Evolutionary conservation across 2,113 vertebrate genomes (phyloP).

Genomic region (Garra rufa): DNA sequence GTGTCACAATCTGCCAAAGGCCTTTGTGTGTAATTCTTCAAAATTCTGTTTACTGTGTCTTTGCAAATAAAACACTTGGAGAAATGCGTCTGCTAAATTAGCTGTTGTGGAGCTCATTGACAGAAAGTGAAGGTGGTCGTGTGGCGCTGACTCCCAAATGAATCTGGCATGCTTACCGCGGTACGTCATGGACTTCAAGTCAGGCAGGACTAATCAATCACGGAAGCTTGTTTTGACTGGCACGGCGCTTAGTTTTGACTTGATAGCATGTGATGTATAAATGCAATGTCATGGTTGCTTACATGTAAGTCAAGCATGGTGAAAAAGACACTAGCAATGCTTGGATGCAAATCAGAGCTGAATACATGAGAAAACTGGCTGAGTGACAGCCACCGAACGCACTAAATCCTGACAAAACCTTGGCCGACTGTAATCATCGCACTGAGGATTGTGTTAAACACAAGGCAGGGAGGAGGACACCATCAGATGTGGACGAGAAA

Average conservation of each 20-base stretch:
- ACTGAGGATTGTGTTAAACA: neutral
- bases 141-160: conserved; percentile 2
- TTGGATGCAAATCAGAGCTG: conserved; percentile 2
- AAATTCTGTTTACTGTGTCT: neutral
- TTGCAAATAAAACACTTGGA: neutral
- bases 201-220: conserved; percentile 49
- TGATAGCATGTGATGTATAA: conserved; percentile 39
- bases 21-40: conserved; percentile 27
- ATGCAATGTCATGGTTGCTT: conserved; percentile 45
- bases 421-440: neutral
- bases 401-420: neutral
- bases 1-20: neutral
- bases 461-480: neutral
- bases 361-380: conserved; percentile 25
- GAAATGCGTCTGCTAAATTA: conserved; percentile 20
- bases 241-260: conserved; percentile 40
- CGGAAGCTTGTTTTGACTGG: conserved; percentile 46
- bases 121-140: conserved; percentile 14
- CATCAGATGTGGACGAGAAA: neutral
- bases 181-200: conserved; percentile 40
- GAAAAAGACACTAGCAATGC: conserved; percentile 18
- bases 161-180: conserved; percentile 42
- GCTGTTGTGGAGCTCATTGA: neutral
- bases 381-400: neutral
- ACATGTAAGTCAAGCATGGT: conserved; percentile 45